Conservation (phyloP, 1,140 invertebrate species). For the Eriocheir sinensis region DNA sequence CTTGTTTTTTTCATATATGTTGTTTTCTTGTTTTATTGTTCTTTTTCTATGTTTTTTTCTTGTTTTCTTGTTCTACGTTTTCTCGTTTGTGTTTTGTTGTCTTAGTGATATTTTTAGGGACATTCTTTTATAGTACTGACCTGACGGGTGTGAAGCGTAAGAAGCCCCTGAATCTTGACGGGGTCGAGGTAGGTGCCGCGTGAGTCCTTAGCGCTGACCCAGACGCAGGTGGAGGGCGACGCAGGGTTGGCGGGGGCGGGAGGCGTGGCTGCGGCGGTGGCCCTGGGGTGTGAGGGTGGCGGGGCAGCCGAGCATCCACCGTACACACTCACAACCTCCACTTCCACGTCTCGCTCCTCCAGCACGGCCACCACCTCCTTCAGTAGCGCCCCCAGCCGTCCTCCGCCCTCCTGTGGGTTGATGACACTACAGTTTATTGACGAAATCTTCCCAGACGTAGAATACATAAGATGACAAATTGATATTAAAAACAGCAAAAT, state of each 20-base stretch:
- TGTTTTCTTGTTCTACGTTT: too few species aligned
- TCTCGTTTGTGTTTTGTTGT: too few species aligned
- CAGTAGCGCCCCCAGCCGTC: neutral
- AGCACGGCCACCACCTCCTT: neutral
- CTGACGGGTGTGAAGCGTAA: constrained; percentile 16
- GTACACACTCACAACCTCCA: constrained; percentile 44
- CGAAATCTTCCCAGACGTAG: neutral
- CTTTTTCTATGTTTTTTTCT: too few species aligned
- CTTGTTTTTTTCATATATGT: too few species aligned
- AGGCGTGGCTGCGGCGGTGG: neutral
- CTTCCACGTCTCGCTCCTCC: neutral
- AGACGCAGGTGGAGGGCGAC: neutral
- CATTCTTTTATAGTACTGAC: too few species aligned
- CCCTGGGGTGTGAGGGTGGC: neutral
- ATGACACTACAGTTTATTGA: neutral
- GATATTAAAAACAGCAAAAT: neutral
- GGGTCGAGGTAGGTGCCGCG: constrained; percentile 26
- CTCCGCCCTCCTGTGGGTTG: constrained; percentile 18
- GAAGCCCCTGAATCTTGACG: constrained; percentile 39
- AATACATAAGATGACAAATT: neutral
- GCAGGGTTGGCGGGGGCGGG: neutral
- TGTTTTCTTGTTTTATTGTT: too few species aligned
- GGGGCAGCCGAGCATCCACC: neutral
- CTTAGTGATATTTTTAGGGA: too few species aligned
- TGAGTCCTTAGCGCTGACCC: neutral